Evolutionary conservation across 2,113 vertebrate species (phyloP).

Genomic region (Okapia johnstoni): DNA sequence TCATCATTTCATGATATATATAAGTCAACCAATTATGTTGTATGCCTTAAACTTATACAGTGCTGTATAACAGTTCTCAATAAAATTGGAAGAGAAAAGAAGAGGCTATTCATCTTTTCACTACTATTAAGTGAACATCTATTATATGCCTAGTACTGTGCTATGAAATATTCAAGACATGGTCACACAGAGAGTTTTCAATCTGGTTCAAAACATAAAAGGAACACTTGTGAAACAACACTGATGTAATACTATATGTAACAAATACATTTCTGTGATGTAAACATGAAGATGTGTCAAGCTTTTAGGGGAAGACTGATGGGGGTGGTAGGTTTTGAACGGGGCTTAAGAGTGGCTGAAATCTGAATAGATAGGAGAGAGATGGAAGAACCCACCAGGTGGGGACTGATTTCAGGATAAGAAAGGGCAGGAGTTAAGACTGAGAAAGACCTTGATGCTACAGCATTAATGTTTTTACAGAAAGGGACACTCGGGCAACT

Average conservation of each 20-base stretch:
- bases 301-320: neutral
- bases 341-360: neutral
- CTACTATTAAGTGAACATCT: slow-evolving; percentile 1
- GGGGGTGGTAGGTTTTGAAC: neutral
- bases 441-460: neutral
- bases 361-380: neutral
- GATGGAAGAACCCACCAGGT: neutral
- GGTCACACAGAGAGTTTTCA: neutral
- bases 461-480: neutral
- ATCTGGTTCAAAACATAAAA: neutral
- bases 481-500: neutral
- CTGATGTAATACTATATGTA: neutral
- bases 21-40: neutral
- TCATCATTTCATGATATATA: neutral
- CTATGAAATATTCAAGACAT: neutral
- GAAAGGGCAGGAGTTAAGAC: neutral
- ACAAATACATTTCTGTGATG: neutral
- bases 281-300: neutral
- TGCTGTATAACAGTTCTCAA: neutral
- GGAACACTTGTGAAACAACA: neutral
- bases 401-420: neutral
- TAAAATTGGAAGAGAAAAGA: neutral
- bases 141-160: neutral
- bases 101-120: neutral
- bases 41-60: neutral